phyloP scores from a whole-genome alignment of 23 tunicate species.

The Trididemnum clinides region DNA sequence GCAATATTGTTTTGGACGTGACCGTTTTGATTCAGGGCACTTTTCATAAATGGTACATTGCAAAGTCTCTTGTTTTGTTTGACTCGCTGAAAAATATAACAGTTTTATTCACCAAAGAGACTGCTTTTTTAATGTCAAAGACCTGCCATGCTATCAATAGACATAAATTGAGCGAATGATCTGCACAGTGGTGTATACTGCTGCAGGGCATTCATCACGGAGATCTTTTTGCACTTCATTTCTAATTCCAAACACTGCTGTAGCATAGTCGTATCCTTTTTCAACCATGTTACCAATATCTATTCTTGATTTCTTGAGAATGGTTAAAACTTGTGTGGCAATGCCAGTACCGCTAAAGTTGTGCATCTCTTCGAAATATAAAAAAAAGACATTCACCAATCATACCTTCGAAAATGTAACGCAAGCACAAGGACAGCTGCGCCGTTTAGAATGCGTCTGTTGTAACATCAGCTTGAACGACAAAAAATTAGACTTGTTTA shows the following conservation, averaged over 20 bases:
- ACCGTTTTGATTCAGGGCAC: not conserved
- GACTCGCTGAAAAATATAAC: not conserved
- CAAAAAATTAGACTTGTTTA: not conserved
- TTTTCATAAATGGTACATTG: not conserved
- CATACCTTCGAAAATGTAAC: not conserved
- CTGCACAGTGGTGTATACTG: not conserved
- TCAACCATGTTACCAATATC: not conserved
- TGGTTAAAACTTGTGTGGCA: not conserved
- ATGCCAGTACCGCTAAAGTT: not conserved
- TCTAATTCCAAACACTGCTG: not conserved
- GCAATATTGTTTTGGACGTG: not conserved
- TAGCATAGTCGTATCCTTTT: not conserved
- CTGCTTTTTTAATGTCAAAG: not conserved
- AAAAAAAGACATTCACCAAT: not conserved
- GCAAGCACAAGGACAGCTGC: not conserved
- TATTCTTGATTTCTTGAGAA: not conserved
- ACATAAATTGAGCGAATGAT: not conserved
- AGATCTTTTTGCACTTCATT: not conserved
- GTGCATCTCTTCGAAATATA: not conserved
- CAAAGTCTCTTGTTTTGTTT: slow-evolving; percentile 1
- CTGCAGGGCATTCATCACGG: not conserved
- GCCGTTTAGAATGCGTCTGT: not conserved
- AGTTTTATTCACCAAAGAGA: not conserved
- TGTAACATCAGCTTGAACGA: not conserved
- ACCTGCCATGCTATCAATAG: not conserved